Base-by-base conservation (phyloP, 92 coral and sea anemone species). In the Parazoanthus atlanticus region DNA sequence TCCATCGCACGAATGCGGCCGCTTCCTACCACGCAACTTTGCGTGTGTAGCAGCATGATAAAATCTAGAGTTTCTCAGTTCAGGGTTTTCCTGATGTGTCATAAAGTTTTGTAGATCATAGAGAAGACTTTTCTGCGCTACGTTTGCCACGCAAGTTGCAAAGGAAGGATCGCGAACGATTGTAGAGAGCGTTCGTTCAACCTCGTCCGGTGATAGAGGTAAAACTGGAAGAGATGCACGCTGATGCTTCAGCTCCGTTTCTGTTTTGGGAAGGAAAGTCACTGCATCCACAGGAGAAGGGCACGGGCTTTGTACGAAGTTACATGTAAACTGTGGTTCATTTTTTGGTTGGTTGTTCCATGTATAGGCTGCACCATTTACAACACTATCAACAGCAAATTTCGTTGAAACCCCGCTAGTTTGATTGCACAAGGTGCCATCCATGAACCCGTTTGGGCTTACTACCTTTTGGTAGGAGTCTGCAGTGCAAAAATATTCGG, bases 91-190 rank as follows among this genome's bases (percentile, higher is more conserved):
- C 52, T 84, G 87, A 28, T 71, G 67, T 29, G 40, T 17, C 87
- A 70, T 30, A 13, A 84, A 13, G 29, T 70, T 49, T 33, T 84
- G 78, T 41, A 84, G 61, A 31, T 84, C 87, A n/a, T 46, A 56
- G 29, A 84, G 78, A 70, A 84, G 78, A 30, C 46, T 70, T 28
- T 70, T 84, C 78, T 84, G 66, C 26, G 87, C 87, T 25, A 70
- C 38, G 33, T 70, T 70, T 30, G 78, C 67, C 38, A 84, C 87
- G 28, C 87, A 49, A 21, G 87, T 34, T 25, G 87, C 87, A 71
- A 84, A 84, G 26, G 78, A 69, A n/a, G 87, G 87, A 84, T 84
- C 87, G 16, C 78, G 69, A 29, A 69, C 87, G 19, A 84, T 84
- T 70, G 87, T 84, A 43, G 87, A 84, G 30, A 84, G 78, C 26